A percentile compares a stretch with the other conserved stretches of the same genome.
Evolutionary conservation across 1,140 invertebrate species (phyloP).

Genomic region (Acromyrmex heyeri): DNA sequence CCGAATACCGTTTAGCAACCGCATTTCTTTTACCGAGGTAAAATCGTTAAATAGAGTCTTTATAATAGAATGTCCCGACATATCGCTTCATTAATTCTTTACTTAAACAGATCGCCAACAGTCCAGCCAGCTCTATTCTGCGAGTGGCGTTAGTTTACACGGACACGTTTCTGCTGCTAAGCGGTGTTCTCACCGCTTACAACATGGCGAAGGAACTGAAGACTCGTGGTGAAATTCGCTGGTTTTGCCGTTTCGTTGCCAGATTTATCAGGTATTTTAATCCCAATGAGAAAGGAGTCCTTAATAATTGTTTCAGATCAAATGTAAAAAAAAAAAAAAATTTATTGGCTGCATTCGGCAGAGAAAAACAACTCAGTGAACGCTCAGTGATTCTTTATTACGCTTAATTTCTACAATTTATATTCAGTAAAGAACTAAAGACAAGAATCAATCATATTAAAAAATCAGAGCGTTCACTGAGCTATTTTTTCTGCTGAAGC

Average conservation of each 20-base stretch:
- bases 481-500: too few relatives aligned
- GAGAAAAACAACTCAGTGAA: too few relatives aligned
- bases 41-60: not conserved
- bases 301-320: not conserved
- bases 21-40: conserved; percentile 88
- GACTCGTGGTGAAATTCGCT: conserved; percentile 86
- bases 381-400: too few relatives aligned
- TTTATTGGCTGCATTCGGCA: not conserved
- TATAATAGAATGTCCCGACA: not conserved
- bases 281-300: not conserved
- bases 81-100: conserved; percentile 7
- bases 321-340: conserved; percentile 2
- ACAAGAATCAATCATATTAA: too few relatives aligned
- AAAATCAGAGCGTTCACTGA: too few relatives aligned
- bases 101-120: conserved; percentile 86
- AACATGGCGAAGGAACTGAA: conserved; percentile 87
- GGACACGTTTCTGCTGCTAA: conserved; percentile 89
- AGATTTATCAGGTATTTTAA: conserved; percentile 88
- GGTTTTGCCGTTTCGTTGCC: conserved; percentile 87
- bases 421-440: too few relatives aligned
- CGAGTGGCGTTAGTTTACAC: conserved; percentile 89
- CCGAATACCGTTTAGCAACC: conserved; percentile 88
- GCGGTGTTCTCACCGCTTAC: conserved; percentile 89
- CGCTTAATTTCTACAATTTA: too few relatives aligned
- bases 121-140: conserved; percentile 87